Percentiles rank a stretch among this genome's conserved stretches.
phyloP scores from a whole-genome alignment of 1,140 invertebrate species.

The Polyergus mexicanus region DNA sequence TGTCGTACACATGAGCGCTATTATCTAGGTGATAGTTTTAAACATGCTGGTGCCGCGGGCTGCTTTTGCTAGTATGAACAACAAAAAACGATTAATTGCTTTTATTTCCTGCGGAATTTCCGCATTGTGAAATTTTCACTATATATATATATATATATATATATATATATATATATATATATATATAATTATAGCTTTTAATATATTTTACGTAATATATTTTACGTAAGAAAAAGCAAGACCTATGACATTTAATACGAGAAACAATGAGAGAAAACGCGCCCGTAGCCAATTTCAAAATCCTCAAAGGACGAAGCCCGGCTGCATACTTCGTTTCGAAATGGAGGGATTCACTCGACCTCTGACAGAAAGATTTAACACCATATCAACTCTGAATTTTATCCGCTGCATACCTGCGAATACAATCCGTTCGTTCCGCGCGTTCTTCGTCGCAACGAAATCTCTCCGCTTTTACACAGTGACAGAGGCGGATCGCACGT shows the following conservation, averaged over 20 bases:
- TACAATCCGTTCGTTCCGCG: conserved; percentile 12
- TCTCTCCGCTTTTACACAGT: conserved; percentile 2
- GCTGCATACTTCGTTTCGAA: background rate
- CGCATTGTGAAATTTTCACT: background rate
- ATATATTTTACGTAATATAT: conserved; percentile 14
- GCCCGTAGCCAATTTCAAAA: conserved; percentile 21
- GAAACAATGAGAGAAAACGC: conserved; percentile 16
- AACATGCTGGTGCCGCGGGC: background rate
- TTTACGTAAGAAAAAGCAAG: conserved; percentile 8
- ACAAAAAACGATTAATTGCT: background rate
- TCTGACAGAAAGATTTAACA: conserved; percentile 60
- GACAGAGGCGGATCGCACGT: conserved; percentile 26
- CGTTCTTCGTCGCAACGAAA: conserved; percentile 24
- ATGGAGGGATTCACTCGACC: conserved; percentile 17
- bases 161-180: background rate
- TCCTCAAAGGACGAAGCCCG: conserved; percentile 34
- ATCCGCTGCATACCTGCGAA: conserved; percentile 44
- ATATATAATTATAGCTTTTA: background rate
- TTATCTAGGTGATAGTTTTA: conserved; percentile 40
- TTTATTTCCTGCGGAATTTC: background rate
- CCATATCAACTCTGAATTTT: conserved; percentile 45
- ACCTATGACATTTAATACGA: background rate
- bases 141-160: too few relatives aligned
- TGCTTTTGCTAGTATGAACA: background rate
- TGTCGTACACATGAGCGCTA: conserved; percentile 9